Conservation (phyloP, 2,113 vertebrate species). For the Aspiorhynchus laticeps region DNA sequence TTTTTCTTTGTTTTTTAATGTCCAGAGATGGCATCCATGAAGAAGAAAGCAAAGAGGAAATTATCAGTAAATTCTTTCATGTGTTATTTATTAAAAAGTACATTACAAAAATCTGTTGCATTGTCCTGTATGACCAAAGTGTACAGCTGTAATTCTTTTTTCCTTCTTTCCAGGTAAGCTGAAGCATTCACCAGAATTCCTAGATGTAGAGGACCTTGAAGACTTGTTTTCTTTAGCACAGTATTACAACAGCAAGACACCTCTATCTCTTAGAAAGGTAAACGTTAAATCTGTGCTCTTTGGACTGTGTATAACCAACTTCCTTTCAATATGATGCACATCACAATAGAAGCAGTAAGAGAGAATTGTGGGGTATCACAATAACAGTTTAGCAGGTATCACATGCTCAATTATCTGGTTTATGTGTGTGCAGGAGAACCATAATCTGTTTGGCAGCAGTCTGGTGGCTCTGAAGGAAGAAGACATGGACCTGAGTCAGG, state of each 20-base stretch:
- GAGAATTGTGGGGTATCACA: background rate
- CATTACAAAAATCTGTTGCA: background rate
- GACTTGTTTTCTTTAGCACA: slow-evolving; percentile 95
- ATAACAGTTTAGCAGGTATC: background rate
- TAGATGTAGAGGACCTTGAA: slow-evolving; percentile 90
- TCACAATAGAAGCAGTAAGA: background rate
- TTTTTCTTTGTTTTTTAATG: slow-evolving; percentile 43
- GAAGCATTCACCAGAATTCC: slow-evolving; percentile 84
- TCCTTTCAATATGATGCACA: background rate
- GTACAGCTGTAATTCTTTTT: background rate
- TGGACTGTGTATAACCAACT: background rate
- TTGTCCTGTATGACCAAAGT: background rate
- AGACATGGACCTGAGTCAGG: slow-evolving; percentile 94
- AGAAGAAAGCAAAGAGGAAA: slow-evolving; percentile 84
- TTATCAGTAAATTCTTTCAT: slow-evolving; percentile 84
- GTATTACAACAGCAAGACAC: slow-evolving; percentile 97
- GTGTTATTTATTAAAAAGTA: slow-evolving; percentile 30
- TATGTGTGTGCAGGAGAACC: slow-evolving; percentile 83
- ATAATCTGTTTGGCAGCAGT: slow-evolving; percentile 95
- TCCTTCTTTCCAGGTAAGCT: slow-evolving; percentile 80
- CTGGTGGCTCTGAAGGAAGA: slow-evolving; percentile 95
- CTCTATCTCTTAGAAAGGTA: slow-evolving; percentile 96
- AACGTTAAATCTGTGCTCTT: slow-evolving; percentile 12
- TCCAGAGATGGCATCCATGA: slow-evolving; percentile 90
- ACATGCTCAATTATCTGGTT: background rate